Conservation (phyloP, 2,888 invertebrate species). For the Acleris cristana region DNA sequence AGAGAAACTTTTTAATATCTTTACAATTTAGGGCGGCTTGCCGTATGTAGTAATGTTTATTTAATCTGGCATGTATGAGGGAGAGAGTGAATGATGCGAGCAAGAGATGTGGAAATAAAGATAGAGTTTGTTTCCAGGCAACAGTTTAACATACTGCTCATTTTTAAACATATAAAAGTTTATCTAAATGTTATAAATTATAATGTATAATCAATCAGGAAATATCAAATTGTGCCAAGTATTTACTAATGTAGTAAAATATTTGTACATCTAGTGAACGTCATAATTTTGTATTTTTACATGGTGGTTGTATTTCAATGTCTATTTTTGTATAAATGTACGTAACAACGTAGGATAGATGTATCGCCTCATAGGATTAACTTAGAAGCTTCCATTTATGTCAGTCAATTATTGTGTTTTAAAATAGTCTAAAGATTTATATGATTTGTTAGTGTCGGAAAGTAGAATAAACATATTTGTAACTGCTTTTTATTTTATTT, state of each 20-base stretch:
- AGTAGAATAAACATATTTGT: slow-evolving; percentile 24
- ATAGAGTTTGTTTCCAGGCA: no score
- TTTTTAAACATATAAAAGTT: slow-evolving; percentile 1
- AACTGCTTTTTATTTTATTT: slow-evolving; percentile 10
- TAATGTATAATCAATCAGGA: slow-evolving; percentile 8
- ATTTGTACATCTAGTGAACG: slow-evolving; percentile 7
- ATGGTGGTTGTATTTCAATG: slow-evolving; percentile 45
- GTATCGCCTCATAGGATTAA: slow-evolving; percentile 16
- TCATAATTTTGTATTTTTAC: slow-evolving; percentile 39
- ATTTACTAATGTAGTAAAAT: slow-evolving; percentile 25
- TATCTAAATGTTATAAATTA: neutral
- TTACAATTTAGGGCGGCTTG: no score
- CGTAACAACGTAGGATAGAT: slow-evolving; percentile 29
- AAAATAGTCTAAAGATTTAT: slow-evolving; percentile 16
- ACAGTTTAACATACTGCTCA: no score
- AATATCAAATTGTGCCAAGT: slow-evolving; percentile 34
- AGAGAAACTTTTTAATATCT: no score
- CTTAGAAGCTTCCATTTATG: slow-evolving; percentile 36
- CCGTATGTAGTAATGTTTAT: no score
- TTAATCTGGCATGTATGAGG: no score
- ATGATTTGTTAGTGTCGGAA: slow-evolving; percentile 14
- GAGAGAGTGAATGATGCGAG: no score
- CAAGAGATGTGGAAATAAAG: no score
- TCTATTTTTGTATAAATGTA: slow-evolving; percentile 70
- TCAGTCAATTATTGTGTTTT: slow-evolving; percentile 38